Evolutionary conservation across 2,888 invertebrate species (phyloP).

Genomic region (Hemithea aestivaria): DNA sequence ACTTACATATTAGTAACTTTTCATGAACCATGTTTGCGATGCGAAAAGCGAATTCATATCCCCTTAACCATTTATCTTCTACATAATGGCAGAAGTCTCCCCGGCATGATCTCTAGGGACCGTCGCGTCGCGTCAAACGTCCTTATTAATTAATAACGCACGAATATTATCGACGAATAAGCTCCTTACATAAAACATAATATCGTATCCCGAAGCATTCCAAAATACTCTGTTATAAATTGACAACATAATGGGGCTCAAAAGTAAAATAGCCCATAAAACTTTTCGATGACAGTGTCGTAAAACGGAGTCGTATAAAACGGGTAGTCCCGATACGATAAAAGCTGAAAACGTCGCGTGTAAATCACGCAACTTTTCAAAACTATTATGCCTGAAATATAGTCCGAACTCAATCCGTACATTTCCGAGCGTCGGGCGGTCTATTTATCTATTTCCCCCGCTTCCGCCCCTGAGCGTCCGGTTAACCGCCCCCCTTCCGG

Average conservation of each 20-base stretch:
- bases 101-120: no score
- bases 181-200: slow-evolving; percentile 37
- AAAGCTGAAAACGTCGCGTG: slow-evolving; percentile 73
- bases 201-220: slow-evolving; percentile 32
- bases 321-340: slow-evolving; percentile 64
- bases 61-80: slow-evolving; percentile 49
- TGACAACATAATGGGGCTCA: slow-evolving; percentile 49
- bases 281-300: slow-evolving; percentile 62
- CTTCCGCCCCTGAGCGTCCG: slow-evolving; percentile 77
- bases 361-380: slow-evolving; percentile 77
- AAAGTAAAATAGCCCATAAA: slow-evolving; percentile 61
- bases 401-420: slow-evolving; percentile 78
- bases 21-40: slow-evolving; percentile 51
- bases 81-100: no score
- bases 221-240: slow-evolving; percentile 45
- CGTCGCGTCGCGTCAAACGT: slow-evolving; percentile 33
- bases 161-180: slow-evolving; percentile 38
- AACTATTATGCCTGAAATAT: slow-evolving; percentile 78
- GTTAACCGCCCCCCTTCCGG: slow-evolving; percentile 79
- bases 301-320: slow-evolving; percentile 61
- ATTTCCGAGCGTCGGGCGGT: slow-evolving; percentile 78
- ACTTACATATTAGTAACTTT: slow-evolving; percentile 53
- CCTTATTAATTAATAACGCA: slow-evolving; percentile 42
- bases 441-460: slow-evolving; percentile 80
- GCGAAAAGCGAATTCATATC: slow-evolving; percentile 42